Evolutionary conservation across 2,113 vertebrate genomes (phyloP).

Genomic region (Dasyprocta punctata): DNA sequence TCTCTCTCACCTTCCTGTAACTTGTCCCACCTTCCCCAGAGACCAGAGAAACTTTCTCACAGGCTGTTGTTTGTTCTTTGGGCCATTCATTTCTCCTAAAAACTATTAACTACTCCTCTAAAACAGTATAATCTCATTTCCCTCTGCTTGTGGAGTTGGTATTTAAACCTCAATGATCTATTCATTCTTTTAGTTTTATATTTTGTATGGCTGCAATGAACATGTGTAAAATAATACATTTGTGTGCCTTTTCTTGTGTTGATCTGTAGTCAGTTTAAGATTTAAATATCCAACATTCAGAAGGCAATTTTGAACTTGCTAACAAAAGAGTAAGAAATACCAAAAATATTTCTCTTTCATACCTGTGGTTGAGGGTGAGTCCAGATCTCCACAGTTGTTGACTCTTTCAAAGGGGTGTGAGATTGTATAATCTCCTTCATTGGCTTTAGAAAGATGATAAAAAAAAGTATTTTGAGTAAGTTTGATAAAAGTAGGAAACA

Average conservation of each 20-base stretch:
- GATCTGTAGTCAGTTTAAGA: neutral
- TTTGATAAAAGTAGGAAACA: neutral
- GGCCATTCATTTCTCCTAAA: neutral
- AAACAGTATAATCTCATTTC: neutral
- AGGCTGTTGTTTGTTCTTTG: neutral
- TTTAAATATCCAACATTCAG: neutral
- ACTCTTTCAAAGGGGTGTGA: constrained; percentile 47
- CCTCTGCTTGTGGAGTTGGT: neutral
- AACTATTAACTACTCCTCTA: neutral
- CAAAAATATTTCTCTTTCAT: neutral
- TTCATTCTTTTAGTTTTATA: neutral
- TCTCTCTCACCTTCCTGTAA: neutral
- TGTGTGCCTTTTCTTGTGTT: neutral
- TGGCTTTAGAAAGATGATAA: constrained; percentile 31
- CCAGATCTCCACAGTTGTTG: constrained; percentile 63
- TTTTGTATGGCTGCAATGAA: neutral
- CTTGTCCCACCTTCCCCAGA: neutral
- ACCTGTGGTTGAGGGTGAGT: constrained; percentile 64
- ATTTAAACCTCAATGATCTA: neutral
- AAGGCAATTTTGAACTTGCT: neutral
- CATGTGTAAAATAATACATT: neutral
- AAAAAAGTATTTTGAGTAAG: neutral
- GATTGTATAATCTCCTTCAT: constrained; percentile 31
- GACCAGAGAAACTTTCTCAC: neutral
- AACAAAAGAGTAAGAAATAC: neutral